Evolutionary conservation across 1,140 invertebrate species (phyloP).

Genomic region (Eubasilissa regina): DNA sequence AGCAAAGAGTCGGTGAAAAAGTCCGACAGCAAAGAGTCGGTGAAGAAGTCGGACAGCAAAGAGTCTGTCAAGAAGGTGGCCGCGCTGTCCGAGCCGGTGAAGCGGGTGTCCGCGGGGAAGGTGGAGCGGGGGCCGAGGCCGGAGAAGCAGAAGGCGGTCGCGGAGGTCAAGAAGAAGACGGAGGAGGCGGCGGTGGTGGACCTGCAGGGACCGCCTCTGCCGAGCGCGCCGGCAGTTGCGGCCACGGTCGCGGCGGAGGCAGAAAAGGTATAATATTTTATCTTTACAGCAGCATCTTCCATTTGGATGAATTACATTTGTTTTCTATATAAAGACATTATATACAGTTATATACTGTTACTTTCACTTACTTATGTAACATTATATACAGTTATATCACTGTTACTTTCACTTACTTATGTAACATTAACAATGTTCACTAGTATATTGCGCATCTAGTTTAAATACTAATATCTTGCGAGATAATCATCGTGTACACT

Average conservation of each 20-base stretch:
- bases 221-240: constrained; percentile 4
- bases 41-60: background rate
- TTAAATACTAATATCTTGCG: too few relatives aligned
- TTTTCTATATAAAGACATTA: too few relatives aligned
- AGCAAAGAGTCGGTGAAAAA: background rate
- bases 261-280: constrained; percentile 32
- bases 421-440: too few relatives aligned
- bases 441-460: too few relatives aligned
- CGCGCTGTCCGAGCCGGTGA: background rate
- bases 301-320: too few relatives aligned
- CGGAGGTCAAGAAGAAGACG: constrained; percentile 4
- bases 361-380: too few relatives aligned
- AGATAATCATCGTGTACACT: background rate
- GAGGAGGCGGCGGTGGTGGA: constrained; percentile 34
- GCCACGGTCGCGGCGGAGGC: constrained; percentile 23
- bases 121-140: constrained; percentile 3
- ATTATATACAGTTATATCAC: too few relatives aligned
- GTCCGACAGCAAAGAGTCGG: background rate
- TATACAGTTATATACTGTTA: too few relatives aligned
- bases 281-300: too few relatives aligned
- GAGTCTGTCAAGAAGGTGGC: constrained; percentile 8
- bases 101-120: background rate
- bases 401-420: too few relatives aligned
- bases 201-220: constrained; percentile 44
- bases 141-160: background rate